A percentile compares a stretch with the other conserved stretches of the same genome.
Evolutionary conservation across 2,113 vertebrate species (phyloP).

Genomic region (Conger conger): DNA sequence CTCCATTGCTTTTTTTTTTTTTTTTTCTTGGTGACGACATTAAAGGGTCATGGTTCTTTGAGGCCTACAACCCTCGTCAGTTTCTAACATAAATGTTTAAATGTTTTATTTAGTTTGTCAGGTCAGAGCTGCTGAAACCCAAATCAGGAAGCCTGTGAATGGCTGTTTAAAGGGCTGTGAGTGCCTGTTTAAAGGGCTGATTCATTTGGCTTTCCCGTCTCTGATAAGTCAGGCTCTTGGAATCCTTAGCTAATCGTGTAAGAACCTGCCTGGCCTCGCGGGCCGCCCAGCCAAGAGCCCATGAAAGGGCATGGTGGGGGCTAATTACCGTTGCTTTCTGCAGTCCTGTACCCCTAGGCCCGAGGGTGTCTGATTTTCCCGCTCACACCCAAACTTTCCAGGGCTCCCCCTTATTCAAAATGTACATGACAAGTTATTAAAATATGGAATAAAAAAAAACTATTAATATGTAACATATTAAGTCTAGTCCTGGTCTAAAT

Average conservation of each 20-base stretch:
- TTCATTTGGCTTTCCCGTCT: background rate
- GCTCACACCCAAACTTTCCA: background rate
- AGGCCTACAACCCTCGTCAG: no score
- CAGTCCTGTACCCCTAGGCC: background rate
- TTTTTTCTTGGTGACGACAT: no score
- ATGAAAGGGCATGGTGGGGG: background rate
- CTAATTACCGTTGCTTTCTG: background rate
- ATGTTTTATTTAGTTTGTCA: no score
- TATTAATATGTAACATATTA: background rate
- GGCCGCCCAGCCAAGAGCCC: background rate
- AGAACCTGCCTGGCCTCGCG: background rate
- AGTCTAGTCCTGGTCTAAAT: no score
- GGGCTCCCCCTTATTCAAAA: background rate
- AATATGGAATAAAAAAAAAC: background rate
- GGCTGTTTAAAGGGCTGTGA: no score
- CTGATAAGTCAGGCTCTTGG: background rate
- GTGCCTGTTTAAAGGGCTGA: background rate
- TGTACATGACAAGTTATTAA: background rate
- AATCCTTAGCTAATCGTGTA: background rate
- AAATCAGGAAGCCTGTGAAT: no score
- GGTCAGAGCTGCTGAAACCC: no score
- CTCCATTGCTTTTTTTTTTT: no score
- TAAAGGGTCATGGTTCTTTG: no score
- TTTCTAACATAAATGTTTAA: no score
- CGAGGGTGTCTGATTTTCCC: background rate